These are phyloP conservation scores for Euzetes globulus DNA, from an alignment of 2,888 invertebrate genomes.

Conservation along the genomic window DNA sequence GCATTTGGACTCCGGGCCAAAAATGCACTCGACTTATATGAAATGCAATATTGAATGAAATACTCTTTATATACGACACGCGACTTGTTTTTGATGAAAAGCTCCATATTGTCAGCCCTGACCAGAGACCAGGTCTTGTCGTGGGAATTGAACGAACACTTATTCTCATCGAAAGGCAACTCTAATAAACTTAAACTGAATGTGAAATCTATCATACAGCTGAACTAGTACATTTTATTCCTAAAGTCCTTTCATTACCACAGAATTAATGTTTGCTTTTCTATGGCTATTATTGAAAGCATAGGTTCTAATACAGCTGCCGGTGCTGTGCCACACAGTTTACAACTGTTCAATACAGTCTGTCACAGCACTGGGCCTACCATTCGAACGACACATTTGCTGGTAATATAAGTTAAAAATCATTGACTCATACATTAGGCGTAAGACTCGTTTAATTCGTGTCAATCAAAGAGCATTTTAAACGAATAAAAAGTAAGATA, in stretches of 20 bases:
- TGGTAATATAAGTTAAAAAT: neutral
- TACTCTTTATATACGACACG: slow-evolving; percentile 2
- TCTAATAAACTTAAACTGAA: slow-evolving; percentile 2
- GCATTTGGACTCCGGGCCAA: neutral
- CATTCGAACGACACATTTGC: neutral
- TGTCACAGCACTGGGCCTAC: neutral
- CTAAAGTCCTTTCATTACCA: slow-evolving; percentile 20
- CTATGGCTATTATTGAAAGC: neutral
- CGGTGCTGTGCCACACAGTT: neutral
- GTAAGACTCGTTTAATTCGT: neutral
- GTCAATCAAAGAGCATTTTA: neutral
- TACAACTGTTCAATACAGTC: neutral
- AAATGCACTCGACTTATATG: neutral
- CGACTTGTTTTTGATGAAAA: slow-evolving; percentile 15
- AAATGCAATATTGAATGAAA: slow-evolving; percentile 1
- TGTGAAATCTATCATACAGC: neutral
- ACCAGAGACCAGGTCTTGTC: neutral
- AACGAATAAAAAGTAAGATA: neutral
- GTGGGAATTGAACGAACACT: neutral
- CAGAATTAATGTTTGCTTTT: slow-evolving; percentile 23
- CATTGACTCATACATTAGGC: neutral
- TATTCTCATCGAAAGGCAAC: slow-evolving; percentile 15
- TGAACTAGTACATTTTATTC: slow-evolving; percentile 7
- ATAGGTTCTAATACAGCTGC: neutral
- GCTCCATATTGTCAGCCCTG: neutral